Percentiles rank a stretch among this genome's conserved stretches.
These are phyloP conservation scores for Plutella xylostella DNA, from an alignment of 2,888 invertebrate species.

Conservation along the genomic window DNA sequence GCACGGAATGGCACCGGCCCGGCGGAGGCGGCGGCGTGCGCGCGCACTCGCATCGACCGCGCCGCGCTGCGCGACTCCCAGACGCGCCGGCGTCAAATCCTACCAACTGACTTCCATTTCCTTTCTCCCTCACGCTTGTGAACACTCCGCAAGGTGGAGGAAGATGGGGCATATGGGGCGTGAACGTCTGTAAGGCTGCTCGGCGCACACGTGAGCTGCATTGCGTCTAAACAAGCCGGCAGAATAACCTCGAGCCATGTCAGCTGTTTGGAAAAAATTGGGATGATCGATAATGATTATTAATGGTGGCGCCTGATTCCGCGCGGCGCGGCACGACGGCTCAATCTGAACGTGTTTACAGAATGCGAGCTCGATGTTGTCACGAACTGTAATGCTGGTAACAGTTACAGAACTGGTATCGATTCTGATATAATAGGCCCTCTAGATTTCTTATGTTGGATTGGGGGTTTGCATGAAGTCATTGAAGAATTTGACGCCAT, in stretches of 20 bases:
- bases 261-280: conserved; percentile 54
- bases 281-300: conserved; percentile 48
- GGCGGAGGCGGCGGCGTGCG: conserved; percentile 28
- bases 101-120: conserved; percentile 29
- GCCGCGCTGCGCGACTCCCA: conserved; percentile 41
- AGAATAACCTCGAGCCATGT: conserved; percentile 46
- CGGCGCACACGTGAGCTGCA: conserved; percentile 68
- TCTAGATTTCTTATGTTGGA: no score
- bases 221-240: conserved; percentile 69
- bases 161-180: conserved; percentile 26
- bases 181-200: conserved; percentile 39
- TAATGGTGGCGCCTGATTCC: background rate
- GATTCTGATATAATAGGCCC: no score
- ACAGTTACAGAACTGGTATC: no score
- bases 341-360: no score
- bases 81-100: conserved; percentile 48
- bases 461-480: no score
- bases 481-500: no score
- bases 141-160: background rate
- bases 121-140: conserved; percentile 20
- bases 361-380: no score
- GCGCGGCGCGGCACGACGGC: background rate
- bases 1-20: conserved; percentile 47
- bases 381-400: no score
- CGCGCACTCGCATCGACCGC: conserved; percentile 44